A percentile compares a stretch with the other conserved stretches of the same genome.
Evolutionary conservation across 2,888 invertebrate genomes (phyloP).

Genomic region (Mellilla xanthometata): DNA sequence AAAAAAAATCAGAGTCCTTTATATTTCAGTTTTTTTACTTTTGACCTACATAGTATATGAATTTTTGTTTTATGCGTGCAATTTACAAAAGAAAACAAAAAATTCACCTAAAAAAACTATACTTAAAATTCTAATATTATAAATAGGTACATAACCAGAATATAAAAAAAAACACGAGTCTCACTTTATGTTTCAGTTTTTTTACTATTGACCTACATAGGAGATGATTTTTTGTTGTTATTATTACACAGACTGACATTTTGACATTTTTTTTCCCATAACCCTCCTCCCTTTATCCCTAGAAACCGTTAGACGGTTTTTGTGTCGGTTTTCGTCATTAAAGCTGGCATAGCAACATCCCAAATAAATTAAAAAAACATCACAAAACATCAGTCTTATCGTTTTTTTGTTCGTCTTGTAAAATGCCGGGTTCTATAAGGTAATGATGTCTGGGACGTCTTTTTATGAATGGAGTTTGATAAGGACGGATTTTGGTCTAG

Average conservation of each 20-base stretch:
- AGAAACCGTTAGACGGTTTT: conserved; percentile 47
- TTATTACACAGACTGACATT: conserved; percentile 7
- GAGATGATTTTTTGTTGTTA: conserved; percentile 11
- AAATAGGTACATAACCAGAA: no score
- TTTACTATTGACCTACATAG: no score
- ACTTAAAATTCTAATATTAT: no score
- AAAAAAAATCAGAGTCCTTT: no score
- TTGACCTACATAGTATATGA: no score
- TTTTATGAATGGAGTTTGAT: background rate
- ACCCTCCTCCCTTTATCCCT: conserved; percentile 31
- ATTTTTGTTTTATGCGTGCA: no score
- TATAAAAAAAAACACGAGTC: no score
- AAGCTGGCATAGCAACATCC: conserved; percentile 44
- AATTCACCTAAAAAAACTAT: no score
- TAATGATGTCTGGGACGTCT: conserved; percentile 40
- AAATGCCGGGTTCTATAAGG: conserved; percentile 29
- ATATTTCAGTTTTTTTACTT: no score
- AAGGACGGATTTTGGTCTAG: background rate
- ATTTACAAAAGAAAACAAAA: no score
- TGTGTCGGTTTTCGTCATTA: conserved; percentile 47
- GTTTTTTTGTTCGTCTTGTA: conserved; percentile 29
- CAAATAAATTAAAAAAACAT: conserved; percentile 72
- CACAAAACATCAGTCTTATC: conserved; percentile 44
- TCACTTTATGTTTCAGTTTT: no score
- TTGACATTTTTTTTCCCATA: conserved; percentile 15